phyloP scores from a whole-genome alignment of 2,113 vertebrate genomes.

The Nothobranchius furzeri region DNA sequence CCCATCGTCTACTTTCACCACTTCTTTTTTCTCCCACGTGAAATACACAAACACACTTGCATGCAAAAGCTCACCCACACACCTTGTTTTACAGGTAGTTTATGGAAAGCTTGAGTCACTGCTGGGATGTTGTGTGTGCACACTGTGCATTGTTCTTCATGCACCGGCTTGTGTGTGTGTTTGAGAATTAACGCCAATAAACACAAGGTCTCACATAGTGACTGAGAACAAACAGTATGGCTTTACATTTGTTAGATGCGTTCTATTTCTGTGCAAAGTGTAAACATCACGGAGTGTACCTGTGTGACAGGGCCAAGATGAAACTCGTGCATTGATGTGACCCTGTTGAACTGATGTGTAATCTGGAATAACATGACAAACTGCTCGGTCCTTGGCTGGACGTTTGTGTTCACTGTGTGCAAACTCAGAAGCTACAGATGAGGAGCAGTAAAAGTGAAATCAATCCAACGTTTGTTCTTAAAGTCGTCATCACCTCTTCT shows the following conservation, averaged over 20 bases:
- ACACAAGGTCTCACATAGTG: neutral
- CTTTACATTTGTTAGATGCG: neutral
- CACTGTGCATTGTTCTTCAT: conserved; percentile 3
- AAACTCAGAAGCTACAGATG: neutral
- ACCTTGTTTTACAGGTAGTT: too few relatives aligned
- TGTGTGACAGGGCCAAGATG: conserved; percentile 3
- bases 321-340: conserved; percentile 8
- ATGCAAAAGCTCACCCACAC: too few relatives aligned
- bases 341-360: conserved; percentile 26
- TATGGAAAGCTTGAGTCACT: conserved; percentile 29
- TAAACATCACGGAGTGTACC: neutral
- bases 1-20: neutral
- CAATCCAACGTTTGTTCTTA: neutral
- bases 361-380: conserved; percentile 36
- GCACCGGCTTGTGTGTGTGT: neutral
- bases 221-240: neutral
- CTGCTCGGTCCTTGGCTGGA: conserved; percentile 24
- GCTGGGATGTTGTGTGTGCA: neutral
- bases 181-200: conserved; percentile 2
- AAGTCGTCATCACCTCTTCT: neutral
- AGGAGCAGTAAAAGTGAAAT: neutral
- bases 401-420: conserved; percentile 2
- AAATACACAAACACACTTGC: too few relatives aligned
- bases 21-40: too few relatives aligned
- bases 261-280: conserved; percentile 10